Conservation (phyloP, 1,140 invertebrate species). For the Laupala kohalensis region DNA sequence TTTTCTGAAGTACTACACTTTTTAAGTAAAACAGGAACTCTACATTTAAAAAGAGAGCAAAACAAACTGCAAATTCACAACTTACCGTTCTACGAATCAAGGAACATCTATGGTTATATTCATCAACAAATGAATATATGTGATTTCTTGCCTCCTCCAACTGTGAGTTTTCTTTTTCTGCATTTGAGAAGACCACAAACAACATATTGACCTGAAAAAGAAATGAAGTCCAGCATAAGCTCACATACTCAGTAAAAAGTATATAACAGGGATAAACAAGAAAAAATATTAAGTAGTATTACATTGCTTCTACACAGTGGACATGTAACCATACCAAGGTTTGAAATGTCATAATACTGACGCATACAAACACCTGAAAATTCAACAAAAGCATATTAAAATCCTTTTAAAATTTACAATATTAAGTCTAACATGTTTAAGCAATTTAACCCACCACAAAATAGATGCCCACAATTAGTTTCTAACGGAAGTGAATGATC, state of each 20-base stretch:
- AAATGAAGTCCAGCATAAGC: not conserved
- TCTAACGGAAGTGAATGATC: not conserved
- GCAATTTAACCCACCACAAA: not conserved
- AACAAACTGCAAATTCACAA: no score
- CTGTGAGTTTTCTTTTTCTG: not conserved
- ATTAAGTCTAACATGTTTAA: not conserved
- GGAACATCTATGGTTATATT: not conserved
- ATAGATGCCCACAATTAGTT: constrained; percentile 2
- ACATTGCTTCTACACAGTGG: not conserved
- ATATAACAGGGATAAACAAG: not conserved
- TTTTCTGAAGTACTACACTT: no score
- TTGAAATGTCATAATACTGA: not conserved
- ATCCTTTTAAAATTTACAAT: not conserved
- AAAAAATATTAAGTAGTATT: not conserved
- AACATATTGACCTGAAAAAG: not conserved
- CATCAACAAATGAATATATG: not conserved
- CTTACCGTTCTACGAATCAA: not conserved
- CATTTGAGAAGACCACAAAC: not conserved
- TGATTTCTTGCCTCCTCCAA: not conserved
- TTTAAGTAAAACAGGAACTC: no score
- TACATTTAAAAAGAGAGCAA: no score
- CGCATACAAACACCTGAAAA: not conserved
- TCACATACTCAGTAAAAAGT: not conserved
- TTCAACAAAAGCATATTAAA: not conserved
- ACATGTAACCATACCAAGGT: not conserved